Evolutionary conservation across 2,113 vertebrate species (phyloP).

Genomic region (Manacus vitellinus): DNA sequence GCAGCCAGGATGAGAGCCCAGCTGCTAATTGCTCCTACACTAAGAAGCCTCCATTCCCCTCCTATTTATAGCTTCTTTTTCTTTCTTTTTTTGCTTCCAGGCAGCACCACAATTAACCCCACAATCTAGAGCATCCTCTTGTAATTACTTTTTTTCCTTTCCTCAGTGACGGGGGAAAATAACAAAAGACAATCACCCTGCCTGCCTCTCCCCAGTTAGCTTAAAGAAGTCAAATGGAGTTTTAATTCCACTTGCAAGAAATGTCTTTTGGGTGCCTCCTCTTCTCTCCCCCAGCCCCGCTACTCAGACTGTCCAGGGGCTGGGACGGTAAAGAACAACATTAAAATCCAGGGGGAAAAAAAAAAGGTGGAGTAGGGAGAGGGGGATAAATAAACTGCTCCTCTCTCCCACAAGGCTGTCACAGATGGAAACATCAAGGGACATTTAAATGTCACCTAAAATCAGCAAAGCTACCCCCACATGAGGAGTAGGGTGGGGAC

Average conservation of each 20-base stretch:
- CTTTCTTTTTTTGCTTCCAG: background rate
- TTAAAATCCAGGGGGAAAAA: background rate
- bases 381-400: background rate
- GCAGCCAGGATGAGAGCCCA: conserved; percentile 51
- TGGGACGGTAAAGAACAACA: background rate
- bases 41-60: conserved; percentile 35
- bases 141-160: conserved; percentile 33
- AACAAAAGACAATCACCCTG: background rate
- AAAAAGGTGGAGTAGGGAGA: too few species aligned
- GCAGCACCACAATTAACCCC: conserved; percentile 54
- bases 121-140: conserved; percentile 22
- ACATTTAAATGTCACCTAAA: conserved; percentile 66
- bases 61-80: conserved; percentile 61
- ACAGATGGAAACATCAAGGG: conserved; percentile 31
- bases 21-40: conserved; percentile 57
- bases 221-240: conserved; percentile 17
- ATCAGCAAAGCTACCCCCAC: background rate
- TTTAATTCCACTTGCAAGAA: background rate
- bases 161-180: background rate
- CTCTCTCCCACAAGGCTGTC: background rate
- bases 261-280: background rate
- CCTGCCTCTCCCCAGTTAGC: background rate
- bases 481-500: background rate
- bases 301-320: background rate
- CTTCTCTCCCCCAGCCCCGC: background rate